Evolutionary conservation across 2,113 vertebrate genomes (phyloP).

Genomic region (Haliaeetus leucogaster): DNA sequence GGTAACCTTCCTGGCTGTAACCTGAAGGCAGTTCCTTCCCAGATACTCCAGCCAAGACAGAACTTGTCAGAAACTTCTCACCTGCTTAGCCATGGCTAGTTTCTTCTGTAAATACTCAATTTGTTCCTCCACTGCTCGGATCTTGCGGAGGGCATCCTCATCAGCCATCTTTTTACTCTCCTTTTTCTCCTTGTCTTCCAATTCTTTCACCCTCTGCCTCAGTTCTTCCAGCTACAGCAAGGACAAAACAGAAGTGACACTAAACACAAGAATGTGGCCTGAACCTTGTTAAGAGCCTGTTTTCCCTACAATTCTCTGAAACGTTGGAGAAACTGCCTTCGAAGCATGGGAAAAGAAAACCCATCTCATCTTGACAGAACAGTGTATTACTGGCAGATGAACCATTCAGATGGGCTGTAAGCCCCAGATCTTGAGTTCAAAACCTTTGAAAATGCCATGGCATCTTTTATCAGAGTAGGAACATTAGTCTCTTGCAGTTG

Average conservation of each 20-base stretch:
- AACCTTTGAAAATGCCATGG: not conserved
- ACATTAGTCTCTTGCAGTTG: not conserved
- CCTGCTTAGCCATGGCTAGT: constrained; percentile 94
- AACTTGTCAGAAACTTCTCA: constrained; percentile 9
- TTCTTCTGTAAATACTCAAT: constrained; percentile 97
- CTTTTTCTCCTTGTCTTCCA: constrained; percentile 93
- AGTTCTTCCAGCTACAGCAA: constrained; percentile 86
- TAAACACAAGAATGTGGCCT: not conserved
- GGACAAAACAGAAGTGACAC: not conserved
- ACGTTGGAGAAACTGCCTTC: not conserved
- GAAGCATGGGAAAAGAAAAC: not conserved
- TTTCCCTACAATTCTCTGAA: not conserved
- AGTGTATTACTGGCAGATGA: not conserved
- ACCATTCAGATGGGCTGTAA: not conserved
- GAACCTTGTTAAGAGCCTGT: not conserved
- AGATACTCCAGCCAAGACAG: not conserved
- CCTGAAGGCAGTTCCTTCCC: not conserved
- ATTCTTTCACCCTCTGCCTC: constrained; percentile 87
- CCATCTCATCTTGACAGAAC: not conserved
- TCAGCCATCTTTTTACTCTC: constrained; percentile 98
- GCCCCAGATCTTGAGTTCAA: not conserved
- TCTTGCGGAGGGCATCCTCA: constrained; percentile 92
- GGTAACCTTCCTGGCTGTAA: not conserved
- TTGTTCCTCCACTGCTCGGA: constrained; percentile 92
- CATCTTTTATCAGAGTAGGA: not conserved